phyloP scores from a whole-genome alignment of 2,113 vertebrate species.

The Dicentrarchus labrax region DNA sequence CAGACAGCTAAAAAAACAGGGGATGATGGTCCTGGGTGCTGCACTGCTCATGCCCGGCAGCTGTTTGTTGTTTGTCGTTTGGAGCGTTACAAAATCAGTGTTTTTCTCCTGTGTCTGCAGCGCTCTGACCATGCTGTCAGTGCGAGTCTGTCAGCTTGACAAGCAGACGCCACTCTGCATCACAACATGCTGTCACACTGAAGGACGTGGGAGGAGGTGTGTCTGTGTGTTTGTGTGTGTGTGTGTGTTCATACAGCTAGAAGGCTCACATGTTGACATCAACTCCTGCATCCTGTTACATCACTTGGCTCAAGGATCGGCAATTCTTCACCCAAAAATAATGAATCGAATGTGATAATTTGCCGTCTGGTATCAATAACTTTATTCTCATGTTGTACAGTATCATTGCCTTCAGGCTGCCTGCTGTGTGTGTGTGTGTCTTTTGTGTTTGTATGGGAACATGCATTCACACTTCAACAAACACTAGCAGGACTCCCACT shows the following conservation, averaged over 20 bases:
- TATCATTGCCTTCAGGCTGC: conserved; percentile 11
- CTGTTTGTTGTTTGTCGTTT: conserved; percentile 70
- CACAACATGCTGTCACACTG: conserved; percentile 75
- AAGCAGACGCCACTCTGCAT: conserved; percentile 81
- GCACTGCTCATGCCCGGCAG: conserved; percentile 43
- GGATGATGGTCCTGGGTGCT: conserved; percentile 37
- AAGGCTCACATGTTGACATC: conserved; percentile 69
- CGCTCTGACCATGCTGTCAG: conserved; percentile 73
- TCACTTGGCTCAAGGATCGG: conserved; percentile 56
- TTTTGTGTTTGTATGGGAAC: conserved; percentile 11
- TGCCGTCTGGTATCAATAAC: conserved; percentile 22
- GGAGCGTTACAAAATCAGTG: conserved; percentile 68
- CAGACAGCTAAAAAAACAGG: conserved; percentile 46
- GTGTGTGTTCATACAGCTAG: conserved; percentile 48
- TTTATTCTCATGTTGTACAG: conserved; percentile 5
- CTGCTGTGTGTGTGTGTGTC: conserved; percentile 3
- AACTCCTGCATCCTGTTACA: conserved; percentile 70
- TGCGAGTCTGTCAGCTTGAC: conserved; percentile 78
- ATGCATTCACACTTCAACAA: conserved; percentile 19
- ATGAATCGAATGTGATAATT: conserved; percentile 38
- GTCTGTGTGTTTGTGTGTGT: conserved; percentile 35
- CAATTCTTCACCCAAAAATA: conserved; percentile 10
- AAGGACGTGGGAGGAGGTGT: conserved; percentile 69
- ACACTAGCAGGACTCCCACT: neutral
- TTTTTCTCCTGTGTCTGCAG: conserved; percentile 65